Percentiles rank a stretch among this genome's conserved stretches.
Conservation (phyloP, 2,113 vertebrate genomes). For the Chamaetylas fuelleborni region DNA sequence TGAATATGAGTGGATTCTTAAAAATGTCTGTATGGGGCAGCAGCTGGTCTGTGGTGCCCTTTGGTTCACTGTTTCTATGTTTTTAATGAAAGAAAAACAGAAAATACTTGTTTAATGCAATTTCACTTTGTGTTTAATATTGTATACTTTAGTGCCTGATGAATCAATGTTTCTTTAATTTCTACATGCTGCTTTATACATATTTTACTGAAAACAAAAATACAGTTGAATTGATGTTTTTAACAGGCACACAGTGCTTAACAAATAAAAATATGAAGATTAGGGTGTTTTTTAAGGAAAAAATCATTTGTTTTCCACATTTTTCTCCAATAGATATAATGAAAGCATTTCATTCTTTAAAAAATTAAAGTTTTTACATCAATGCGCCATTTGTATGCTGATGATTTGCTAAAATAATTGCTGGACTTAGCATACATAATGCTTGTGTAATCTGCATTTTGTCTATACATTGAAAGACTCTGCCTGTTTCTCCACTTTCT, state of each 20-base stretch:
- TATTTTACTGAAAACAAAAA: not conserved
- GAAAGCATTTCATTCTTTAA: not conserved
- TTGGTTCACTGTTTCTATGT: not conserved
- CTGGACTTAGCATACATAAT: not conserved
- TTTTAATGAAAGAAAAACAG: not conserved
- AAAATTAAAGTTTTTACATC: not conserved
- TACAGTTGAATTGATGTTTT: not conserved
- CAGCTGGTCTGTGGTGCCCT: not conserved
- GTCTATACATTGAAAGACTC: slow-evolving; percentile 48
- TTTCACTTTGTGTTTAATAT: not conserved
- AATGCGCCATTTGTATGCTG: not conserved
- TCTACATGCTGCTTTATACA: not conserved
- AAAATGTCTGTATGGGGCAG: not conserved
- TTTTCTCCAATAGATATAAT: not conserved
- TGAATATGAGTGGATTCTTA: not conserved
- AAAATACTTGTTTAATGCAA: not conserved
- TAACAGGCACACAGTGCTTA: not conserved
- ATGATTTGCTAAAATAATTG: slow-evolving; percentile 24
- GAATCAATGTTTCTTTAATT: not conserved
- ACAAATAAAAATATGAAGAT: not conserved
- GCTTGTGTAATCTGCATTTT: slow-evolving; percentile 37
- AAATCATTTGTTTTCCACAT: not conserved
- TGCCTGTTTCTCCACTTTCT: slow-evolving; percentile 62
- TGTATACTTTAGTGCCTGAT: not conserved
- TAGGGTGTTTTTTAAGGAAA: not conserved